Base-by-base conservation (phyloP, 2,113 vertebrate species). In the Cyprinus carpio region DNA sequence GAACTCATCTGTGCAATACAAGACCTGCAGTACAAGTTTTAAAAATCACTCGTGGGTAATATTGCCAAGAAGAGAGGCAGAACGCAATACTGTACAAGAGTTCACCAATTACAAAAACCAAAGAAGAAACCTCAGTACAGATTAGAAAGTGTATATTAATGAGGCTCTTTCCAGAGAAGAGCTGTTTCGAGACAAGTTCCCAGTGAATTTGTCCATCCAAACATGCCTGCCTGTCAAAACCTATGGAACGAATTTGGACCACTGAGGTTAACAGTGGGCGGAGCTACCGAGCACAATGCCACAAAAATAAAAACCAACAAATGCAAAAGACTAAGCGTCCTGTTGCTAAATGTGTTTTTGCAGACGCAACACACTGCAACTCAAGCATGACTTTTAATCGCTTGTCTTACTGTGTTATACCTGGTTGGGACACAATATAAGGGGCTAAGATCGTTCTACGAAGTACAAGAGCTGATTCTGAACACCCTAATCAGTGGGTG, bases 1-100 rank as follows among this genome's bases (percentile, higher is more conserved):
- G 85, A 89, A 86, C 85, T 87, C 88, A 90, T 89, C 81, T 90
- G 92, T 93, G 92, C 91, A 92, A 93, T 87, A 91, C 84, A 77
- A 90, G 81, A 93, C 90, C 62, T 83, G 78, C 67, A 64, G 75
- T 64, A 60, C 67, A 49, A 89, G 89, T 91, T 85, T 81, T 83
- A 77, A 87, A 87, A 90, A 87, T 80, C 83, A 85, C 84, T 87
- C 76, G 83, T 89, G 81, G 62, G 67, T 84, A 84, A 79, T 85
- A 82, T 69, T 85, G 82, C 87, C 79, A 76, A 81, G 79, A 82
- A 92, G 56, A 88, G 72, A 87, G 86, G 25, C 88, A 88, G 76
- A 86, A 87, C n/a, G 9, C 72, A 71, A 88, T 71, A 84, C 46
- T 49, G 74, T 76, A 87, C 25, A 87, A 91, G 56, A 51, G 85